phyloP scores from a whole-genome alignment of 2,888 invertebrate genomes.

The Nomada lathburiana region DNA sequence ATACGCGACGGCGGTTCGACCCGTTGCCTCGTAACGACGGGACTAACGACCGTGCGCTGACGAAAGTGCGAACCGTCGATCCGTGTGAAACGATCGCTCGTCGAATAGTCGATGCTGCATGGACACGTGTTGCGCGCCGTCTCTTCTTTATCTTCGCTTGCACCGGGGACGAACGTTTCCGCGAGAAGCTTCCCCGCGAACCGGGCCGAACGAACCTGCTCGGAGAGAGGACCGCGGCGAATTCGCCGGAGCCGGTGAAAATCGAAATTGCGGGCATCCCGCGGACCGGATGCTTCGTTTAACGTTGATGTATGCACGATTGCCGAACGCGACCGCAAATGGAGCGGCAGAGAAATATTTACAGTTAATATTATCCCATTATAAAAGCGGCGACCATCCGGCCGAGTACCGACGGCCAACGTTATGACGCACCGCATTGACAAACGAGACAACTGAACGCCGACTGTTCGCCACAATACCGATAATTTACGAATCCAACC shows the following conservation, averaged over 20 bases:
- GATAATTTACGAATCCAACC: conserved; percentile 51
- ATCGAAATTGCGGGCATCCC: conserved; percentile 35
- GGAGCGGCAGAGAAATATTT: conserved; percentile 53
- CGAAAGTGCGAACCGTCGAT: conserved; percentile 3
- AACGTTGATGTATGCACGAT: conserved; percentile 28
- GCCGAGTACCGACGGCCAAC: conserved; percentile 18
- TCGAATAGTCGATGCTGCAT: background rate
- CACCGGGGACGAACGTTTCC: background rate
- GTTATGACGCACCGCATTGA: conserved; percentile 51
- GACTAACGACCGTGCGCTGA: conserved; percentile 15
- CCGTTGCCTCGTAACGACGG: conserved; percentile 22
- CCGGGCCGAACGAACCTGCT: no score
- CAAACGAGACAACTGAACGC: conserved; percentile 46
- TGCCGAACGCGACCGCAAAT: conserved; percentile 44
- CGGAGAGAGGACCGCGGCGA: background rate
- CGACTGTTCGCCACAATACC: conserved; percentile 47
- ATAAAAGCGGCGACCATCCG: conserved; percentile 49
- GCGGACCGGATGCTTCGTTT: conserved; percentile 15
- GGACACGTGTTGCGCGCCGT: background rate
- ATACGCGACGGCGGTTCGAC: conserved; percentile 35
- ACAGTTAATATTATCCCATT: conserved; percentile 59
- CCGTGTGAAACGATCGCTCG: conserved; percentile 25
- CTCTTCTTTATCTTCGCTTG: background rate
- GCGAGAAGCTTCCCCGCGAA: background rate
- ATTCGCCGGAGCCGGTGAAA: conserved; percentile 1